Evolutionary conservation across 2,797 vertebrate genomes (phyloP).

Genomic region (Cirrhinus molitorella): DNA sequence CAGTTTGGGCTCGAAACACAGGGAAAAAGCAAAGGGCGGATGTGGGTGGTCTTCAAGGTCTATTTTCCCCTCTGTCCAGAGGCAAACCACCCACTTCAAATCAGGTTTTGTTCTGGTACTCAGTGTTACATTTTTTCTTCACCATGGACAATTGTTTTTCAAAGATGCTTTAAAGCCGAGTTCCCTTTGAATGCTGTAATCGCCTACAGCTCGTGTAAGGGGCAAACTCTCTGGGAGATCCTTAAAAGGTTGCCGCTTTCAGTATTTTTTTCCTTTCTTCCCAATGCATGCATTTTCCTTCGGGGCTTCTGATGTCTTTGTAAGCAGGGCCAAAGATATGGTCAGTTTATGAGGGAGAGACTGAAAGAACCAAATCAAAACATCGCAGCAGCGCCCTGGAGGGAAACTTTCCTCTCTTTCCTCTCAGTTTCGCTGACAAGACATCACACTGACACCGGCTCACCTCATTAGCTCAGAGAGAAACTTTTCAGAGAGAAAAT

Average conservation of each 20-base stretch:
- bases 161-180: slow-evolving; percentile 33
- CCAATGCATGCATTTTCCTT: slow-evolving; percentile 63
- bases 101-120: slow-evolving; percentile 24
- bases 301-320: slow-evolving; percentile 56
- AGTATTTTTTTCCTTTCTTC: slow-evolving; percentile 56
- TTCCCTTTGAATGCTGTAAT: slow-evolving; percentile 37
- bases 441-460: slow-evolving; percentile 14
- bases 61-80: slow-evolving; percentile 7
- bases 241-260: slow-evolving; percentile 35
- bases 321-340: slow-evolving; percentile 48
- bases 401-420: background rate
- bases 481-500: slow-evolving; percentile 12
- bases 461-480: slow-evolving; percentile 19
- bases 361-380: slow-evolving; percentile 67
- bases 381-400: slow-evolving; percentile 47
- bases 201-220: slow-evolving; percentile 25
- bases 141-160: slow-evolving; percentile 30
- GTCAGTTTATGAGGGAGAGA: slow-evolving; percentile 57
- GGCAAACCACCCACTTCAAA: slow-evolving; percentile 31
- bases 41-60: slow-evolving; percentile 30
- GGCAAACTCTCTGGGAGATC: slow-evolving; percentile 38
- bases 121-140: slow-evolving; percentile 7
- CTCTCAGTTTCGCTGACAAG: slow-evolving; percentile 23
- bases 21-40: background rate
- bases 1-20: slow-evolving; percentile 14